Percentiles rank a stretch among this genome's conserved stretches.
phyloP scores from a whole-genome alignment of 2,113 vertebrate genomes.

The Notothenia coriiceps region DNA sequence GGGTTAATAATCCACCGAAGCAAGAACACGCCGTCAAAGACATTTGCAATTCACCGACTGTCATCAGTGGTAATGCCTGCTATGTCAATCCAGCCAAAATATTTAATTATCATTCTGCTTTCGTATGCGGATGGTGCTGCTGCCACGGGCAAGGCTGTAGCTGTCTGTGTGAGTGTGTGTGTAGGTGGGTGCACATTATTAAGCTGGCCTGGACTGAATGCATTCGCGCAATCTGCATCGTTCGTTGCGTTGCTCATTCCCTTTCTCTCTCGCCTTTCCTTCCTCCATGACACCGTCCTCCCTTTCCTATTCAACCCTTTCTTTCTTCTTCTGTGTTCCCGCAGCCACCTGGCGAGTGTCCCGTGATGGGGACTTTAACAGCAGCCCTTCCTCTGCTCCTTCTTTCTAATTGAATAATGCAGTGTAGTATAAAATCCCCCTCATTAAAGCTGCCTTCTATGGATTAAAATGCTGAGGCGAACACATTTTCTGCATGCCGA shows the following conservation, averaged over 20 bases:
- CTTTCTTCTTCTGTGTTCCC: constrained; percentile 37
- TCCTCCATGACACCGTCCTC: background rate
- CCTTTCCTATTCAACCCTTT: background rate
- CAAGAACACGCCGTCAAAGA: constrained; percentile 35
- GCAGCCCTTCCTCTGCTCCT: constrained; percentile 47
- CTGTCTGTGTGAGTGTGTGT: constrained; percentile 24
- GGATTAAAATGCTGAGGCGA: constrained; percentile 77
- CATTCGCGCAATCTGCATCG: constrained; percentile 34
- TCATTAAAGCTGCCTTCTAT: constrained; percentile 75
- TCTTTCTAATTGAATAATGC: constrained; percentile 78
- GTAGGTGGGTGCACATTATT: constrained; percentile 50
- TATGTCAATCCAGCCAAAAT: constrained; percentile 52
- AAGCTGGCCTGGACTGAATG: constrained; percentile 39
- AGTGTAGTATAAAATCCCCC: constrained; percentile 63
- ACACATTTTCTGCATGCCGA: constrained; percentile 71
- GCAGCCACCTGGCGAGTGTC: constrained; percentile 52
- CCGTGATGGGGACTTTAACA: constrained; percentile 36
- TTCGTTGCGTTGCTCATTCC: constrained; percentile 33
- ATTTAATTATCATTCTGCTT: constrained; percentile 62
- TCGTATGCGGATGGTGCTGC: constrained; percentile 36
- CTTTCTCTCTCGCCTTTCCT: background rate
- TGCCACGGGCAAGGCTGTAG: constrained; percentile 57
- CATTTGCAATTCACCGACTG: constrained; percentile 74
- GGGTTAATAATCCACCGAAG: constrained; percentile 62
- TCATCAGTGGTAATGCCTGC: constrained; percentile 59